A percentile compares a stretch with the other conserved stretches of the same genome.
These are phyloP conservation scores for Morpho achilles DNA, from an alignment of 2,888 invertebrate genomes.

Conservation along the genomic window DNA sequence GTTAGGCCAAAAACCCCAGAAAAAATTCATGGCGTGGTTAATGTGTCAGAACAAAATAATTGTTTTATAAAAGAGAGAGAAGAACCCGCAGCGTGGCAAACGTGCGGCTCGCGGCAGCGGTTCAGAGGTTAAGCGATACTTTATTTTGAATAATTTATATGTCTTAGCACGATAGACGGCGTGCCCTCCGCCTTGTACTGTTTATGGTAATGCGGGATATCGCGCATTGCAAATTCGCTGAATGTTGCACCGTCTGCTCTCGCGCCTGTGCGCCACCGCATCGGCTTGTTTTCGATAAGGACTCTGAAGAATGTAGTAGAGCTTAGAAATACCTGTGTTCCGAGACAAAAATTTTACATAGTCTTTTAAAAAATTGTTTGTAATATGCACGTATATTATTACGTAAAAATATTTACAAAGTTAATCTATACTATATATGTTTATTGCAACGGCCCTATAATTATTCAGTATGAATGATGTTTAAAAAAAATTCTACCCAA, in stretches of 20 bases:
- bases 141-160: slow-evolving; percentile 80
- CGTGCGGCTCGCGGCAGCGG: slow-evolving; percentile 45
- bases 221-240: slow-evolving; percentile 78
- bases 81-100: slow-evolving; percentile 28
- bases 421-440: too few relatives aligned
- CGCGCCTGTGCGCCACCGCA: slow-evolving; percentile 45
- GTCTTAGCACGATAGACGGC: slow-evolving; percentile 75
- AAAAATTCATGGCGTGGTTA: not conserved
- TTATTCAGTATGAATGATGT: too few relatives aligned
- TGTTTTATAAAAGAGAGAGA: slow-evolving; percentile 21
- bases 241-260: slow-evolving; percentile 45
- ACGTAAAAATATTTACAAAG: too few relatives aligned
- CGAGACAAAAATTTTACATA: slow-evolving; percentile 45
- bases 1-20: not conserved
- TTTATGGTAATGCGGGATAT: slow-evolving; percentile 78
- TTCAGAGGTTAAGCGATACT: slow-evolving; percentile 78
- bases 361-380: slow-evolving; percentile 1
- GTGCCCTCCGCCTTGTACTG: slow-evolving; percentile 74
- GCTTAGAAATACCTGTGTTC: slow-evolving; percentile 49
- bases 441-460: too few relatives aligned
- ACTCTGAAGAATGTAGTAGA: slow-evolving; percentile 54
- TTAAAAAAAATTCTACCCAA: too few relatives aligned
- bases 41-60: slow-evolving; percentile 14
- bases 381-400: too few relatives aligned
- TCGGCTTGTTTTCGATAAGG: slow-evolving; percentile 60